Evolutionary conservation across 2,888 invertebrate genomes (phyloP).

Genomic region (Chalcosyrphus nemorum): DNA sequence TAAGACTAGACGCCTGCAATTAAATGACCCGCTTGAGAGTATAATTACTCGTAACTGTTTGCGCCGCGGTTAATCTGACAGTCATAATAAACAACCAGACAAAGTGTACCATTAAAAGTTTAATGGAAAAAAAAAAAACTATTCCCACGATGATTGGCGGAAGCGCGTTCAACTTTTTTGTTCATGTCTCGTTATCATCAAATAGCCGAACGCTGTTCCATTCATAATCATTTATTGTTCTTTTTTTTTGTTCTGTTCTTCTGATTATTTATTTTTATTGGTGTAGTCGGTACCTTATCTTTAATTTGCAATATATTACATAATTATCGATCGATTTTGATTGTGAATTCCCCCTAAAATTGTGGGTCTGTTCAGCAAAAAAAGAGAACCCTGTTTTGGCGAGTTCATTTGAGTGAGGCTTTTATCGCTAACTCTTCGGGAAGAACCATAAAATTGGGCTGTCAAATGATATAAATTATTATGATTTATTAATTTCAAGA

Average conservation of each 20-base stretch:
- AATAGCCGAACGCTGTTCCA: conserved; percentile 43
- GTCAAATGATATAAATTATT: conserved; percentile 26
- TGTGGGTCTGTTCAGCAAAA: background rate
- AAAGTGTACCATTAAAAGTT: background rate
- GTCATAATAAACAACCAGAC: conserved; percentile 38
- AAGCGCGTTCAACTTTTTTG: conserved; percentile 28
- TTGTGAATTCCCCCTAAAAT: conserved; percentile 33
- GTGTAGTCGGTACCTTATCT: conserved; percentile 49
- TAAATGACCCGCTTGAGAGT: conserved; percentile 59
- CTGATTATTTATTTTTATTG: conserved; percentile 58
- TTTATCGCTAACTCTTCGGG: conserved; percentile 16
- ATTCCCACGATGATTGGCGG: conserved; percentile 66
- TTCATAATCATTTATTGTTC: conserved; percentile 50
- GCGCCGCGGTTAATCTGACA: conserved; percentile 49
- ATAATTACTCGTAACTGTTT: conserved; percentile 47
- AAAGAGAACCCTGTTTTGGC: background rate
- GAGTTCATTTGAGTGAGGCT: conserved; percentile 24
- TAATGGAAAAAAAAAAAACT: conserved; percentile 26
- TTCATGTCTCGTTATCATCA: conserved; percentile 50
- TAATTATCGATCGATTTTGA: conserved; percentile 50
- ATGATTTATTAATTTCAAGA: conserved; percentile 33
- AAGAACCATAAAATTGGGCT: conserved; percentile 19
- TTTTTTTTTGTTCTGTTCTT: conserved; percentile 1
- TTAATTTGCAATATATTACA: conserved; percentile 40
- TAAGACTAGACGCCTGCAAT: conserved; percentile 60